Conservation (phyloP, 2,113 vertebrate genomes). For the Toxostoma redivivum region DNA sequence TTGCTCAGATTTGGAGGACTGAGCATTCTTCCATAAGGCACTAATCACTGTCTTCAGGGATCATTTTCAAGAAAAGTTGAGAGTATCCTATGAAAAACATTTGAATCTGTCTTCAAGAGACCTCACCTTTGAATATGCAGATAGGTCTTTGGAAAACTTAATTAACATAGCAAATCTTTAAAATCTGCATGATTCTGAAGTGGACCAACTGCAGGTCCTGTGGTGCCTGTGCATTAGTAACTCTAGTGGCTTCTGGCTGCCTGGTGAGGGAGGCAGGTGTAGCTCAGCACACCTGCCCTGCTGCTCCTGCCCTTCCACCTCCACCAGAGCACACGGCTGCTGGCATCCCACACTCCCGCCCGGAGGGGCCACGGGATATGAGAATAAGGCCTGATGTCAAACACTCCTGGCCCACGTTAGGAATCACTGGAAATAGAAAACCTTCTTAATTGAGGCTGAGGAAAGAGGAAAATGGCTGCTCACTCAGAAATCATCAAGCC, state of each 20-base stretch:
- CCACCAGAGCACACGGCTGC: fast-evolving
- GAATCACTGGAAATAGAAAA: not conserved
- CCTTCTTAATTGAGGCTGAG: not conserved
- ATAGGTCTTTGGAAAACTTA: not conserved
- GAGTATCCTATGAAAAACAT: not conserved
- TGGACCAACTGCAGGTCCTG: not conserved
- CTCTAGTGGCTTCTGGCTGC: not conserved
- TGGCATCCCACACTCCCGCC: not conserved
- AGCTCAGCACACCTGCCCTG: fast-evolving
- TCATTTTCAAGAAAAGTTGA: not conserved
- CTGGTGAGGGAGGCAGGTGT: not conserved
- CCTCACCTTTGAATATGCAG: not conserved
- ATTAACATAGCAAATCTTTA: not conserved
- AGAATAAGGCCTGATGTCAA: not conserved
- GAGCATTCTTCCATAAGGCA: not conserved
- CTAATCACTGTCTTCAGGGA: not conserved
- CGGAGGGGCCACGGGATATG: fast-evolving
- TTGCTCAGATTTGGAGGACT: not conserved
- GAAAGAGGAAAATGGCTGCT: not conserved
- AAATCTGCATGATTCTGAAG: not conserved
- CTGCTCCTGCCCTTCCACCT: not conserved
- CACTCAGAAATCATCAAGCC: not conserved
- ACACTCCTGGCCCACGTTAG: not conserved
- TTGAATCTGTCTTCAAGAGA: not conserved
- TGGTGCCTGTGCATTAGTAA: not conserved